phyloP scores from a whole-genome alignment of 2,888 invertebrate genomes.

The Tipula unca region DNA sequence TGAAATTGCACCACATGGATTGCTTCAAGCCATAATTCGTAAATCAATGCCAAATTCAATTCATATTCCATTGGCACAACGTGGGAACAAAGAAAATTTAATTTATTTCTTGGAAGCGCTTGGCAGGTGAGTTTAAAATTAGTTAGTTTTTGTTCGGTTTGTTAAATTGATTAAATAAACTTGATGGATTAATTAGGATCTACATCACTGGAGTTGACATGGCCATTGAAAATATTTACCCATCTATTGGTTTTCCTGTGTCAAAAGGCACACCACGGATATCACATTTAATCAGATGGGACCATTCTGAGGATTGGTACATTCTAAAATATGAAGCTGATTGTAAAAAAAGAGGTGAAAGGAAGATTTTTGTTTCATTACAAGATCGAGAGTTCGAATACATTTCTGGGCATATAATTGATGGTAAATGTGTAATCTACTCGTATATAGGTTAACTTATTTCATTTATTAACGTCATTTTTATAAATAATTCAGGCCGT shows the following conservation, averaged over 20 bases:
- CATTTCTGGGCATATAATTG: conserved; percentile 72
- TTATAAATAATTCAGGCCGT: background rate
- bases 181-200: too few species aligned
- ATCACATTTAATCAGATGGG: conserved; percentile 78
- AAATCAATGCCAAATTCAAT: conserved; percentile 48
- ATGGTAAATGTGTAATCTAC: conserved; percentile 48
- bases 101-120: conserved; percentile 39
- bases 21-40: conserved; percentile 58
- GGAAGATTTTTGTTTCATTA: conserved; percentile 50
- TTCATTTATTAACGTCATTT: conserved; percentile 27
- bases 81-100: conserved; percentile 45
- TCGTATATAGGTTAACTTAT: background rate
- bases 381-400: conserved; percentile 60
- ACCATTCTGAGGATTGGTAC: conserved; percentile 71
- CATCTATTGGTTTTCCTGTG: conserved; percentile 69
- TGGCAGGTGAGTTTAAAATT: conserved; percentile 39
- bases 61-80: conserved; percentile 52
- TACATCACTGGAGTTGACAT: conserved; percentile 70
- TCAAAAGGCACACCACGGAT: conserved; percentile 79
- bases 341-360: conserved; percentile 58
- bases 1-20: conserved; percentile 61
- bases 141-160: too few species aligned
- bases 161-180: too few species aligned
- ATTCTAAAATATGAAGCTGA: conserved; percentile 59
- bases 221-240: conserved; percentile 66